phyloP scores from a whole-genome alignment of 1,140 invertebrate species.

The Halictus rubicundus region DNA sequence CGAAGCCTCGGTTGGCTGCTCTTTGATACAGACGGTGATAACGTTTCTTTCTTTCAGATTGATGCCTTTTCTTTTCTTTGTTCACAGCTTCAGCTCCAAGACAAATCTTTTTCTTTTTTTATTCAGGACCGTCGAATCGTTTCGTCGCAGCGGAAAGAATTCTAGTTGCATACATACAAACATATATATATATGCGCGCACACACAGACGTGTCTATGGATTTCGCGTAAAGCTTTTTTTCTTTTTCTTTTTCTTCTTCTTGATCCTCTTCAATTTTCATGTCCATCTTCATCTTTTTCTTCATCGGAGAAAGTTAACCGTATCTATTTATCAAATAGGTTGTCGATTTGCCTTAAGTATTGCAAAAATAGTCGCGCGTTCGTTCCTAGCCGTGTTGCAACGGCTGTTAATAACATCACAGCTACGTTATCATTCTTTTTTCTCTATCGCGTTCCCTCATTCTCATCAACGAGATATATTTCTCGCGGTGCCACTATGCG shows the following conservation, averaged over 20 bases:
- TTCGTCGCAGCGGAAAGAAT: slow-evolving; percentile 3
- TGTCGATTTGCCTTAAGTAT: slow-evolving; percentile 47
- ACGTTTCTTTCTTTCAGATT: not conserved
- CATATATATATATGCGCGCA: slow-evolving; percentile 9
- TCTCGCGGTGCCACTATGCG: too few relatives aligned
- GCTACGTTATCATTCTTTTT: slow-evolving; percentile 44
- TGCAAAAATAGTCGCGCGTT: slow-evolving; percentile 63
- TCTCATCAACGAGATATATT: not conserved
- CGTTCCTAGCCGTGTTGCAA: slow-evolving; percentile 25
- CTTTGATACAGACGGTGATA: not conserved
- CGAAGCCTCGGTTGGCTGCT: not conserved
- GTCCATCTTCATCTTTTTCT: not conserved
- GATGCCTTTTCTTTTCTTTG: not conserved
- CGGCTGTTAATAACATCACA: slow-evolving; percentile 59
- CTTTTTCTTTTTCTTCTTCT: too few relatives aligned
- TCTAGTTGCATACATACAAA: slow-evolving; percentile 4
- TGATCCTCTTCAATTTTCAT: too few relatives aligned
- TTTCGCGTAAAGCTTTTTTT: slow-evolving; percentile 5
- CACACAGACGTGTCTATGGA: slow-evolving; percentile 11
- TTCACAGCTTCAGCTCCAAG: too few relatives aligned
- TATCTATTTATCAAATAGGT: slow-evolving; percentile 16
- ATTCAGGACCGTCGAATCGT: not conserved
- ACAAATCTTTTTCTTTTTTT: too few relatives aligned
- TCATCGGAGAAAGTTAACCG: not conserved
- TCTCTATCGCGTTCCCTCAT: too few relatives aligned